A percentile compares a stretch with the other conserved stretches of the same genome.
These are phyloP conservation scores for Syndactyla subalaris DNA, from an alignment of 2,797 vertebrate species.

Conservation along the genomic window DNA sequence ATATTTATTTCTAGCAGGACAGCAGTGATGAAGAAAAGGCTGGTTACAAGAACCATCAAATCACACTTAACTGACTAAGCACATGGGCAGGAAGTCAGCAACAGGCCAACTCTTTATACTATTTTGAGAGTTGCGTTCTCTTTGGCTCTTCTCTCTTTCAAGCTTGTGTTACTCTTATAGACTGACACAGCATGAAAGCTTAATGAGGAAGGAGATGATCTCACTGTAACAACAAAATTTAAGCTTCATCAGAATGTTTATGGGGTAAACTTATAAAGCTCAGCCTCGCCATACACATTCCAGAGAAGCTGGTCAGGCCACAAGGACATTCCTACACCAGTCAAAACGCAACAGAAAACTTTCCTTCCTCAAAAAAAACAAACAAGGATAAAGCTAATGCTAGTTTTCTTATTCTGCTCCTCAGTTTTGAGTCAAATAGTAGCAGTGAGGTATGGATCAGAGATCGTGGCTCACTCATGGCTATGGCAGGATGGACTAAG, in stretches of 20 bases:
- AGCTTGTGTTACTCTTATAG: conserved; percentile 61
- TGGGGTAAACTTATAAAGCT: conserved; percentile 54
- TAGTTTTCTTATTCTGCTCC: neutral
- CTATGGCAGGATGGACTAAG: neutral
- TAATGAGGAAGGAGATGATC: conserved; percentile 70
- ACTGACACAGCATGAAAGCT: conserved; percentile 70
- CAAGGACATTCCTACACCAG: neutral
- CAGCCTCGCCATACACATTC: conserved; percentile 15
- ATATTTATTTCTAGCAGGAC: conserved; percentile 32
- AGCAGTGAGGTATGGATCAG: neutral
- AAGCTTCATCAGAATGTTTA: conserved; percentile 65
- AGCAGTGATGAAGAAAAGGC: conserved; percentile 15
- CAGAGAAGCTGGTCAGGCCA: conserved; percentile 27
- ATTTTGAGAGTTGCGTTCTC: conserved; percentile 55
- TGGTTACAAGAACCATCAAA: conserved; percentile 48
- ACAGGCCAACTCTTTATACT: conserved; percentile 57
- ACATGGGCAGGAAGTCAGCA: conserved; percentile 55
- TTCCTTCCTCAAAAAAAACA: neutral
- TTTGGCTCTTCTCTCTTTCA: conserved; percentile 51
- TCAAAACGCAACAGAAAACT: conserved; percentile 12
- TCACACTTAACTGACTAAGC: conserved; percentile 57
- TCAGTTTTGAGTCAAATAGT: neutral
- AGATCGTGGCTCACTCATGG: neutral
- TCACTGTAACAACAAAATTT: conserved; percentile 65
- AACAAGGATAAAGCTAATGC: neutral